Evolutionary conservation across 2,113 vertebrate species (phyloP).

Genomic region (Argyrosomus japonicus): DNA sequence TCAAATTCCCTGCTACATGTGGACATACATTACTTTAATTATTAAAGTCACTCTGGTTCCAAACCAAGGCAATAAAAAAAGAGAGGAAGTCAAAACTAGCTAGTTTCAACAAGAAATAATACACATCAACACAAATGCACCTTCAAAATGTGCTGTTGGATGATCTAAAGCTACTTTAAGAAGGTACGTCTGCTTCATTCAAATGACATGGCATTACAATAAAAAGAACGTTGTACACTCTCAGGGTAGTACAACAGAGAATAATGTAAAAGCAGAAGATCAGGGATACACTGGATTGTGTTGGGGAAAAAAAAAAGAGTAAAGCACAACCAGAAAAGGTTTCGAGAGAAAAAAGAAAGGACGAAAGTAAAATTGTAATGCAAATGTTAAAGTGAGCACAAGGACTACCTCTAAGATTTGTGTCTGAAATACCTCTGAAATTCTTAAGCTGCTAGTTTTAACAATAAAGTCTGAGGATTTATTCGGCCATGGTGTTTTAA

Average conservation of each 20-base stretch:
- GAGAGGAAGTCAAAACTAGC: constrained; percentile 4
- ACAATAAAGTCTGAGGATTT: background rate
- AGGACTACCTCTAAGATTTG: background rate
- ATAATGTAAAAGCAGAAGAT: background rate
- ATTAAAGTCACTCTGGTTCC: constrained; percentile 45
- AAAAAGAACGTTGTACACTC: background rate
- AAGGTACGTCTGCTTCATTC: background rate
- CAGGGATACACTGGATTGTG: background rate
- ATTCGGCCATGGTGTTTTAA: background rate
- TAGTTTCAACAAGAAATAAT: constrained; percentile 4
- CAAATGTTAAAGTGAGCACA: background rate
- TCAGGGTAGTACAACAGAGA: background rate
- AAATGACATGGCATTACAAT: background rate
- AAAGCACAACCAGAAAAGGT: background rate
- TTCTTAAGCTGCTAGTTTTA: background rate
- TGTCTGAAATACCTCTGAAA: background rate
- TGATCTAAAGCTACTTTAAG: constrained; percentile 5
- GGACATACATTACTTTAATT: constrained; percentile 64
- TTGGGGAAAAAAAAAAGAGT: background rate
- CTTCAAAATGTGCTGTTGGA: background rate
- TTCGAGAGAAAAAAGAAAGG: background rate
- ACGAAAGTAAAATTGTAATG: background rate
- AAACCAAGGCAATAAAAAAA: constrained; percentile 35
- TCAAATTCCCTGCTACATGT: constrained; percentile 49
- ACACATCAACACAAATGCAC: background rate